Evolutionary conservation across 2,888 invertebrate species (phyloP).

Genomic region (Ectobius pallidus): DNA sequence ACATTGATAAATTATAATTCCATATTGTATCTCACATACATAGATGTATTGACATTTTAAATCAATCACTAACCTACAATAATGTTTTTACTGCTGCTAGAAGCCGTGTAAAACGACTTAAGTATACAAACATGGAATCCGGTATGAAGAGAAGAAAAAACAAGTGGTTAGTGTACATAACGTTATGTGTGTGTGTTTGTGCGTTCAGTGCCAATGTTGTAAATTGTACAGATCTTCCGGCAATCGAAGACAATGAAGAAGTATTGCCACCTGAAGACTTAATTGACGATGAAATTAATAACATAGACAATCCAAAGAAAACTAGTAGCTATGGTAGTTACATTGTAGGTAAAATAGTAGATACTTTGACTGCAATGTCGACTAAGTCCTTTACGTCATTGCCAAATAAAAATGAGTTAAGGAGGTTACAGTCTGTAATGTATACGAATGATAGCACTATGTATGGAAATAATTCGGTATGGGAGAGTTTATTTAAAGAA

Average conservation of each 20-base stretch:
- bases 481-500: slow-evolving; percentile 75
- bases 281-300: slow-evolving; percentile 28
- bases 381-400: background rate
- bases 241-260: background rate
- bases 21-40: too few relatives aligned
- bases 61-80: too few relatives aligned
- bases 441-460: background rate
- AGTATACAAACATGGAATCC: background rate
- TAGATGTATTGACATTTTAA: too few relatives aligned
- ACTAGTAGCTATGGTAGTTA: background rate
- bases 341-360: slow-evolving; percentile 4
- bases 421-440: background rate
- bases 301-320: slow-evolving; percentile 5
- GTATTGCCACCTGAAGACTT: background rate
- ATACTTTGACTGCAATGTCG: background rate
- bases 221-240: too few relatives aligned
- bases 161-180: background rate
- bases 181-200: background rate
- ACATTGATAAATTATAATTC: too few relatives aligned
- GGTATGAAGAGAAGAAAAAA: background rate
- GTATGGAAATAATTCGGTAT: slow-evolving; percentile 65
- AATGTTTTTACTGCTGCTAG: too few relatives aligned
- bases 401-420: background rate
- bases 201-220: background rate
- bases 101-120: too few relatives aligned